phyloP scores from a whole-genome alignment of 1,140 invertebrate species.

The Drusus annulatus region DNA sequence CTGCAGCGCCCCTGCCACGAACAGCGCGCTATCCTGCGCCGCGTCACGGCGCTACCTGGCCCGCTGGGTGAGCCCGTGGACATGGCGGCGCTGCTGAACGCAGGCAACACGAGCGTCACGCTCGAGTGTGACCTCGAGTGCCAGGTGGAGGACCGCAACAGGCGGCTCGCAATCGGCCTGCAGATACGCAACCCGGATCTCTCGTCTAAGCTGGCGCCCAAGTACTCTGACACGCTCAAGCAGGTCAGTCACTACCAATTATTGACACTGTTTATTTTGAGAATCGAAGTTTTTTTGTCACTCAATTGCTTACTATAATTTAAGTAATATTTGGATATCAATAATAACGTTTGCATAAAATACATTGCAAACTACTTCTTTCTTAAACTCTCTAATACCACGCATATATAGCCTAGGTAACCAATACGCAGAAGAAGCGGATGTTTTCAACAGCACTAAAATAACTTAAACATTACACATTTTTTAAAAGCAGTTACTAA shows the following conservation, averaged over 20 bases:
- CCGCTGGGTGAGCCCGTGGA: constrained; percentile 78
- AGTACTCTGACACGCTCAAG: constrained; percentile 91
- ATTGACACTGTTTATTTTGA: too few species aligned
- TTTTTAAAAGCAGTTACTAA: too few species aligned
- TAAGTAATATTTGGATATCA: too few species aligned
- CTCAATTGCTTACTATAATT: too few species aligned
- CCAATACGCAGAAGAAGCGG: too few species aligned
- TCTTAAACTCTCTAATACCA: too few species aligned
- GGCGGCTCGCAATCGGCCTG: constrained; percentile 88
- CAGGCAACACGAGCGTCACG: constrained; percentile 54
- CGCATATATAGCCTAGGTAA: too few species aligned
- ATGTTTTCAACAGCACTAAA: too few species aligned
- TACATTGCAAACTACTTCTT: too few species aligned
- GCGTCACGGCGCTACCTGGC: constrained; percentile 59
- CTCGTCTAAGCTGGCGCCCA: constrained; percentile 82
- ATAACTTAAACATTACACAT: too few species aligned
- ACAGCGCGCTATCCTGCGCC: constrained; percentile 79
- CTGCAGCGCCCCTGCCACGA: constrained; percentile 82
- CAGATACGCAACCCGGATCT: constrained; percentile 93
- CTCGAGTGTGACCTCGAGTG: constrained; percentile 96
- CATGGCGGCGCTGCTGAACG: constrained; percentile 61
- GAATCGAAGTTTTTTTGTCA: too few species aligned
- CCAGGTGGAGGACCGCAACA: constrained; percentile 87
- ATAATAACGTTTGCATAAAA: too few species aligned
- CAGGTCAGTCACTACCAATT: constrained; percentile 61